A percentile compares a stretch with the other conserved stretches of the same genome.
Conservation (phyloP, 2,797 vertebrate genomes). For the Phoeniculus purpureus region DNA sequence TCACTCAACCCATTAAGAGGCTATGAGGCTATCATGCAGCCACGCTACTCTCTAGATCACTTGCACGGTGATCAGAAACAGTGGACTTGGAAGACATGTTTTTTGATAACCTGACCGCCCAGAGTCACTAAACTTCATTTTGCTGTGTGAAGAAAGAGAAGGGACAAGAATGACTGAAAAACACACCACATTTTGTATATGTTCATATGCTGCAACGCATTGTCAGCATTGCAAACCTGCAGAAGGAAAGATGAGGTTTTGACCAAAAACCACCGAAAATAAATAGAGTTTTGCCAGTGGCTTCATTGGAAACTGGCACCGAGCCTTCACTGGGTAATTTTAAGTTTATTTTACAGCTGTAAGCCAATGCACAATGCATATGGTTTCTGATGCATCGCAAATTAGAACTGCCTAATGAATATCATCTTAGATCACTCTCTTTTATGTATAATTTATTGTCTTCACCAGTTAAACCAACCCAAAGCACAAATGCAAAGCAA, state of each 20-base stretch:
- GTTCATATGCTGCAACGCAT: background rate
- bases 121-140: background rate
- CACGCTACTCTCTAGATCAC: background rate
- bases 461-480: conserved; percentile 46
- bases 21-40: background rate
- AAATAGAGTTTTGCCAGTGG: conserved; percentile 38
- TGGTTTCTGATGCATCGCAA: conserved; percentile 30
- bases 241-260: background rate
- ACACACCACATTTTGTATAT: background rate
- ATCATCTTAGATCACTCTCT: background rate
- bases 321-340: conserved; percentile 28
- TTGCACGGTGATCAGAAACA: background rate
- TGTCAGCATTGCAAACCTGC: background rate
- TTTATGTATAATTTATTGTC: conserved; percentile 58
- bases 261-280: background rate
- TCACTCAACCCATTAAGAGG: background rate
- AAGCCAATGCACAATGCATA: conserved; percentile 38
- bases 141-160: background rate
- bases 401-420: conserved; percentile 47
- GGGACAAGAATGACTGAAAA: background rate
- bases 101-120: background rate
- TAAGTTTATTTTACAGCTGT: conserved; percentile 41
- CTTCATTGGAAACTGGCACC: conserved; percentile 23
- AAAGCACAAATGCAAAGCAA: conserved; percentile 42
- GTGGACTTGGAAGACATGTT: background rate